Evolutionary conservation across 2,888 invertebrate genomes (phyloP), one percentile per base, ranked within the genome.

Genomic region (Tineola bisselliella): DNA sequence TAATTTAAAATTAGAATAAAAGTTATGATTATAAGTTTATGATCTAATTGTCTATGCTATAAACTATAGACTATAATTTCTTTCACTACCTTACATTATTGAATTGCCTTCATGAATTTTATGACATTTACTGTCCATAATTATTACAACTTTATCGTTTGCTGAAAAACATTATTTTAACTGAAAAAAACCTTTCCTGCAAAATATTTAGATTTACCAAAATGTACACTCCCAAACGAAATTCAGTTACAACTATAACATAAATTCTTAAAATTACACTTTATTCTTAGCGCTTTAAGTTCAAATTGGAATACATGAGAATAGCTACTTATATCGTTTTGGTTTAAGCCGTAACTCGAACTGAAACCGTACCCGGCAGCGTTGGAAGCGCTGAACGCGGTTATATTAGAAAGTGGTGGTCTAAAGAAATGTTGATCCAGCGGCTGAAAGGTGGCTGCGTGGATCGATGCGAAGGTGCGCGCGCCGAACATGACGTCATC

Each of bases 401-500:
- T 56, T 18, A 19, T 18, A 8, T 56, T 48, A 48, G 48, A 56
- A 56, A 56, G 56, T 4, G 56, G 19, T 31, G 12, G 30, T 60
- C 58, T 59, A 59, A 66, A 63, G 65, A 63, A 69, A 66, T 66
- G 68, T 66, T 67, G 77, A 76, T 84, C 73, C 75, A 81, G 77
- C 78, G 58, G 61, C 59, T 62, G 52, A 62, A 70, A 70, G 72
- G 71, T 69, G 67, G 70, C 18, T 64, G 66, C 68, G 66, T 64
- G 73, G 79, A 86, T 86, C 86, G 83, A 86, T 86, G 75, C 68
- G 69, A 63, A 61, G 64, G 62, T 84, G 86, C 86, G 86, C 84
- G 86, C 86, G 84, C 84, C 72, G 68, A 62, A 58, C 60, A 68
- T 84, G 86, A 86, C 84, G 86, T 86, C 84, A 86, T 70, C 70